Evolutionary conservation across 2,113 vertebrate species (phyloP).

Genomic region (Pimephales promelas): DNA sequence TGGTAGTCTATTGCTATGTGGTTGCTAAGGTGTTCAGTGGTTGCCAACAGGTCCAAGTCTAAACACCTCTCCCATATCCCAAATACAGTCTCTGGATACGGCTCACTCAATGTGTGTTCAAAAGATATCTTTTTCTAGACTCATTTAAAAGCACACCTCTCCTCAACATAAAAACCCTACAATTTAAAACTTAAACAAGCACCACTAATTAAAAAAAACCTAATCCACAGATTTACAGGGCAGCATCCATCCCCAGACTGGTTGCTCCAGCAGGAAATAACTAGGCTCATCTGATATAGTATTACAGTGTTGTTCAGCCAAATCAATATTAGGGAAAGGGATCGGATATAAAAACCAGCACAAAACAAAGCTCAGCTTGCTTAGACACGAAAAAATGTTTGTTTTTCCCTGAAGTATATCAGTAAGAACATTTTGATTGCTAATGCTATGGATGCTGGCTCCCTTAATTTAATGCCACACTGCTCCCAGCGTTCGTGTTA

Average conservation of each 20-base stretch:
- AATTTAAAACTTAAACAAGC: not conserved
- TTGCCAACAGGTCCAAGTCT: not conserved
- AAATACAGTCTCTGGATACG: not conserved
- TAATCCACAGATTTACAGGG: too few relatives aligned
- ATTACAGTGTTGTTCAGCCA: conserved; percentile 32
- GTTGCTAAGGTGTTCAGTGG: too few relatives aligned
- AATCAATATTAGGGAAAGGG: conserved; percentile 33
- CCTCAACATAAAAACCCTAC: not conserved
- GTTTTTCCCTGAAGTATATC: conserved; percentile 38
- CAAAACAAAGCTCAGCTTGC: conserved; percentile 32
- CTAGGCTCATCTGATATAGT: conserved; percentile 23
- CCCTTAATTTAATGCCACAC: conserved; percentile 47
- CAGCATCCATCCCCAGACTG: not conserved
- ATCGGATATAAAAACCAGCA: conserved; percentile 19
- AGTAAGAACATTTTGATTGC: conserved; percentile 31
- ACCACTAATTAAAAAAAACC: too few relatives aligned
- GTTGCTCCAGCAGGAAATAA: not conserved
- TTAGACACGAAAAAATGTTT: conserved; percentile 43
- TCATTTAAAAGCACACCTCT: not conserved
- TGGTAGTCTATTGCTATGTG: not conserved
- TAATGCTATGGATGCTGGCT: conserved; percentile 32
- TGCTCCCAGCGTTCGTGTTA: conserved; percentile 26
- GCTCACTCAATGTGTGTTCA: not conserved
- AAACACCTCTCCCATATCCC: not conserved
- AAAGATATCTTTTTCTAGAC: too few relatives aligned